phyloP scores from a whole-genome alignment of 2,113 vertebrate genomes.

The Mugil cephalus region DNA sequence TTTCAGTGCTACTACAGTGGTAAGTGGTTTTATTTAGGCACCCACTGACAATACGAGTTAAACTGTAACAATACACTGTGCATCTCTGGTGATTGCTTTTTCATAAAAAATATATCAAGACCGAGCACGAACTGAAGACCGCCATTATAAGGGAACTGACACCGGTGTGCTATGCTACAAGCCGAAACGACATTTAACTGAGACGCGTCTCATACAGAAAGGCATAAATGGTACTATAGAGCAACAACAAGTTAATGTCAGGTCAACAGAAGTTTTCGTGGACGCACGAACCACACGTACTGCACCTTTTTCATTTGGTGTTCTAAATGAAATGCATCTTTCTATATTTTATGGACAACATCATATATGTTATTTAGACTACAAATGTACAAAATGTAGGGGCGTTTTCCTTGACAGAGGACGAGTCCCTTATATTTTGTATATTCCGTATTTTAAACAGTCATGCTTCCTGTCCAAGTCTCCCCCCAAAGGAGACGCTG shows the following conservation, averaged over 20 bases:
- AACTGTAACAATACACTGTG: slow-evolving; percentile 31
- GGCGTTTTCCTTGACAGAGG: slow-evolving; percentile 2
- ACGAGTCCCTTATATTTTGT: slow-evolving; percentile 19
- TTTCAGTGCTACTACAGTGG: slow-evolving; percentile 46
- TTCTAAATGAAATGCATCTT: background rate
- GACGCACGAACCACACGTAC: slow-evolving; percentile 2
- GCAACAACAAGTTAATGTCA: slow-evolving; percentile 20
- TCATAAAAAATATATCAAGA: slow-evolving; percentile 19
- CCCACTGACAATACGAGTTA: slow-evolving; percentile 18
- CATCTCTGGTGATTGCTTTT: slow-evolving; percentile 39
- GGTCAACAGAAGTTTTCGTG: slow-evolving; percentile 4
- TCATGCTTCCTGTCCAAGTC: slow-evolving; percentile 14
- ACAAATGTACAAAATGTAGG: slow-evolving; percentile 37
- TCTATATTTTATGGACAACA: slow-evolving; percentile 10
- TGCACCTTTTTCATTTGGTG: slow-evolving; percentile 14
- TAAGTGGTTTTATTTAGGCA: slow-evolving; percentile 33
- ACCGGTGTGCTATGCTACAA: slow-evolving; percentile 48
- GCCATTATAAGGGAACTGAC: slow-evolving; percentile 22
- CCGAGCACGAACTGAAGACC: slow-evolving; percentile 19
- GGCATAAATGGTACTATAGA: slow-evolving; percentile 54
- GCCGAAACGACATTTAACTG: slow-evolving; percentile 34
- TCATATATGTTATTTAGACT: background rate
- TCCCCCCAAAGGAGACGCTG: slow-evolving; percentile 6
- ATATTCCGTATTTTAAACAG: slow-evolving; percentile 33
- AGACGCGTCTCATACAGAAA: slow-evolving; percentile 46